Evolutionary conservation across 1,140 invertebrate genomes (phyloP).

Genomic region (Drosophila parabipectinata): DNA sequence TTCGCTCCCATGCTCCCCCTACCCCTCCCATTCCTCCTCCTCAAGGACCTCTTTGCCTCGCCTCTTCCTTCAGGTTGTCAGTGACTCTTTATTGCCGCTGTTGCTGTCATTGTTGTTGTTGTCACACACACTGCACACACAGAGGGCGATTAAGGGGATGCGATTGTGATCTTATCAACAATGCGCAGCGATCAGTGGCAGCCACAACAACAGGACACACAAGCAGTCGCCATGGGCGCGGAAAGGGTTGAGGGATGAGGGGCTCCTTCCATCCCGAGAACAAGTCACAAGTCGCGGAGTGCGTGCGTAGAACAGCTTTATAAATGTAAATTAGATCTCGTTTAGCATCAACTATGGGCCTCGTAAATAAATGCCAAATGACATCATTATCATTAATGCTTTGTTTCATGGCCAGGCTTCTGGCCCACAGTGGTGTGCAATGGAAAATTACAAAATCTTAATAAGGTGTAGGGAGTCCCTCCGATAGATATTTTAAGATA

Average conservation of each 20-base stretch:
- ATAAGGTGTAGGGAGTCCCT: too few relatives aligned
- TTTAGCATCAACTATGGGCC: slow-evolving; percentile 80
- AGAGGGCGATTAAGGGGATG: slow-evolving; percentile 59
- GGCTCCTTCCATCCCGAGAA: slow-evolving; percentile 5
- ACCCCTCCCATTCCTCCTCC: slow-evolving; percentile 1
- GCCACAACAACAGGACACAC: slow-evolving; percentile 67
- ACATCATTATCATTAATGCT: slow-evolving; percentile 80
- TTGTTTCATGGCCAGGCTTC: slow-evolving; percentile 47
- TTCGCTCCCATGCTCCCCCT: slow-evolving; percentile 20
- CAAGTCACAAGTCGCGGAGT: slow-evolving; percentile 60
- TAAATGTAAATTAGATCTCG: slow-evolving; percentile 84
- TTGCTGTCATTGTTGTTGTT: slow-evolving; percentile 18
- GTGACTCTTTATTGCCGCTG: slow-evolving; percentile 26
- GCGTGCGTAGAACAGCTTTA: slow-evolving; percentile 83
- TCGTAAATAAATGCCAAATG: slow-evolving; percentile 84
- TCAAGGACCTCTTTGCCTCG: background rate
- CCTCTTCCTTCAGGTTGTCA: slow-evolving; percentile 22
- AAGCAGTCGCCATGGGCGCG: slow-evolving; percentile 45
- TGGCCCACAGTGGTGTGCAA: slow-evolving; percentile 27
- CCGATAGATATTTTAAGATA: too few relatives aligned
- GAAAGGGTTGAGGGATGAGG: background rate
- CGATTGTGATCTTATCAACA: slow-evolving; percentile 78
- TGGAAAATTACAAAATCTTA: too few relatives aligned
- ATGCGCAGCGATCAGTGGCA: slow-evolving; percentile 66
- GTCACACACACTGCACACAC: slow-evolving; percentile 59